A percentile compares a stretch with the other conserved stretches of the same genome.
Evolutionary conservation across 2,888 invertebrate species (phyloP).

Genomic region (Dexiosoma caninum): DNA sequence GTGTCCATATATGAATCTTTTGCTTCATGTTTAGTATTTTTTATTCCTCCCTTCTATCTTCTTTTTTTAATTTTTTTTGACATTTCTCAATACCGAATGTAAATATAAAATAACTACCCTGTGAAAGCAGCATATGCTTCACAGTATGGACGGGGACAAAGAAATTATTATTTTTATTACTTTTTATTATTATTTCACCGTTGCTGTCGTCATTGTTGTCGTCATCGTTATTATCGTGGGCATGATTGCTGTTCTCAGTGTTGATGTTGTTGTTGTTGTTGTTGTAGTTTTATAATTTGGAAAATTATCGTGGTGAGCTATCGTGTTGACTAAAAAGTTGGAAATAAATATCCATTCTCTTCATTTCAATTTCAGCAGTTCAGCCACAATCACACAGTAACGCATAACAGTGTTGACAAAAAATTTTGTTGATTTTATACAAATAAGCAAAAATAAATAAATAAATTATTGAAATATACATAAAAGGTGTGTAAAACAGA

Average conservation of each 20-base stretch:
- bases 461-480: background rate
- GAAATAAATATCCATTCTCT: conserved; percentile 57
- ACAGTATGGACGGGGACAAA: too few species aligned
- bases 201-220: conserved; percentile 29
- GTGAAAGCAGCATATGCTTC: too few species aligned
- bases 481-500: conserved; percentile 40
- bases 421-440: background rate
- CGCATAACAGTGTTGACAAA: conserved; percentile 26
- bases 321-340: conserved; percentile 46
- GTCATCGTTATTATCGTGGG: conserved; percentile 39
- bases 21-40: too few species aligned
- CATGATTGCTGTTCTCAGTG: conserved; percentile 23
- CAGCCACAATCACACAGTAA: conserved; percentile 49
- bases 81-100: too few species aligned
- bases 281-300: conserved; percentile 38
- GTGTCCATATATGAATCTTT: too few species aligned
- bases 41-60: too few species aligned
- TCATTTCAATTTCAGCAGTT: conserved; percentile 57
- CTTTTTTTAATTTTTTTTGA: too few species aligned
- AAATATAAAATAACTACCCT: too few species aligned
- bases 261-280: conserved; percentile 23
- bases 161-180: background rate
- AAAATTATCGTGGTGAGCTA: conserved; percentile 27
- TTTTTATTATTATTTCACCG: conserved; percentile 9
- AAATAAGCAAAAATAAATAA: conserved; percentile 4